phyloP scores from a whole-genome alignment of 1,140 invertebrate genomes.

The Sipha flava region DNA sequence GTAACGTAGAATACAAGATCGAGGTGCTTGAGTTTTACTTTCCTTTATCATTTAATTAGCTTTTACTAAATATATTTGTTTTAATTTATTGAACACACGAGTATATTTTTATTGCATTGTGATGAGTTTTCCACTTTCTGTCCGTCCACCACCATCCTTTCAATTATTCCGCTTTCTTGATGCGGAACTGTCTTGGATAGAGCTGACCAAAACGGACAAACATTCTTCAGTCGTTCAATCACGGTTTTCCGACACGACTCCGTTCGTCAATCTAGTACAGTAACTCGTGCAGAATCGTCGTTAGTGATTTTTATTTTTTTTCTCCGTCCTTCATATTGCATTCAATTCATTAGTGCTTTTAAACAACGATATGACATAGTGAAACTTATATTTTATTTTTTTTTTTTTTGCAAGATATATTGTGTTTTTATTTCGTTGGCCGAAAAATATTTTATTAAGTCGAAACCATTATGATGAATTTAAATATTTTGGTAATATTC shows the following conservation, averaged over 20 bases:
- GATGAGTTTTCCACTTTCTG: conserved; percentile 31
- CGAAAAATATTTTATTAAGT: not conserved
- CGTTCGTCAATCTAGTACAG: not conserved
- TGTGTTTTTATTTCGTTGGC: not conserved
- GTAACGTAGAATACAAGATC: not conserved
- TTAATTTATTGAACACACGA: not conserved
- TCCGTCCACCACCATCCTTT: conserved; percentile 2
- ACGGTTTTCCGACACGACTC: conserved; percentile 18
- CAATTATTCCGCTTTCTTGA: conserved; percentile 32
- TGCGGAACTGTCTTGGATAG: conserved; percentile 13
- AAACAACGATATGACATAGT: not conserved
- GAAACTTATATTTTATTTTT: not conserved
- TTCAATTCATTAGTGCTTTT: not conserved
- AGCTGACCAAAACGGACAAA: conserved; percentile 12
- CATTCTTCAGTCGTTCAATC: conserved; percentile 21
- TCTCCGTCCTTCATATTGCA: not conserved
- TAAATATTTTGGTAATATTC: not conserved
- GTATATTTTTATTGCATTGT: not conserved
- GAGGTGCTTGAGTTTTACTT: not conserved
- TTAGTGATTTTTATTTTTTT: not conserved
- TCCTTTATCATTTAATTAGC: conserved; percentile 21
- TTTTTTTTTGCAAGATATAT: not conserved
- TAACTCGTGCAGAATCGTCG: not conserved
- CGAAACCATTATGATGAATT: not conserved
- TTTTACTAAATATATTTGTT: conserved; percentile 25